These are phyloP conservation scores for Lutra lutra DNA, from an alignment of 2,797 vertebrate species.

Conservation along the genomic window DNA sequence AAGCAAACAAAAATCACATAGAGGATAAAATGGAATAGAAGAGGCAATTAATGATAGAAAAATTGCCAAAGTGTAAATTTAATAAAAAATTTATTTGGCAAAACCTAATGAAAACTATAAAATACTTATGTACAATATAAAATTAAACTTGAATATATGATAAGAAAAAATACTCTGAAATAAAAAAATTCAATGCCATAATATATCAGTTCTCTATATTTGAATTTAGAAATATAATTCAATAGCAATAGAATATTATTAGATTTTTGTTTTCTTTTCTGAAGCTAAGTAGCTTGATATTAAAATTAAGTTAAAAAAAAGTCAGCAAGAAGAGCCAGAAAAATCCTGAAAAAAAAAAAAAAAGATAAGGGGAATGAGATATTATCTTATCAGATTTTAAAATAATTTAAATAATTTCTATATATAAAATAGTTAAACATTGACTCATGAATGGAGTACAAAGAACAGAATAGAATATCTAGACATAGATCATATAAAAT, in stretches of 20 bases:
- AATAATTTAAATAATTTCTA: neutral
- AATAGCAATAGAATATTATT: neutral
- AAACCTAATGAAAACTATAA: neutral
- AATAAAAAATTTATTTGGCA: neutral
- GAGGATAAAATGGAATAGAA: neutral
- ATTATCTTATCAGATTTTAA: neutral
- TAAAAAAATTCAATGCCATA: neutral
- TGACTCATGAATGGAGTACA: neutral
- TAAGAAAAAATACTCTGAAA: neutral
- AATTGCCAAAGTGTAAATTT: neutral
- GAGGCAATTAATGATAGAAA: neutral
- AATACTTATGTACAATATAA: neutral
- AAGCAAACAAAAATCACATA: neutral
- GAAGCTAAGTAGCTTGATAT: neutral
- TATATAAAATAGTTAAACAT: neutral
- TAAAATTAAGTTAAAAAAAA: neutral
- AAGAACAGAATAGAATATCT: neutral
- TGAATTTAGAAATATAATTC: neutral
- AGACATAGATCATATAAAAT: neutral
- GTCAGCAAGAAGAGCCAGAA: neutral
- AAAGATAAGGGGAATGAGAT: neutral
- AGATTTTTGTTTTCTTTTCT: neutral
- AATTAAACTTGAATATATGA: neutral
- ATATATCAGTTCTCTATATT: neutral
- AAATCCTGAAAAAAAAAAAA: neutral